A percentile compares a stretch with the other conserved stretches of the same genome.
phyloP scores from a whole-genome alignment of 2,888 invertebrate species.

The Hemistola chrysoprasaria region DNA sequence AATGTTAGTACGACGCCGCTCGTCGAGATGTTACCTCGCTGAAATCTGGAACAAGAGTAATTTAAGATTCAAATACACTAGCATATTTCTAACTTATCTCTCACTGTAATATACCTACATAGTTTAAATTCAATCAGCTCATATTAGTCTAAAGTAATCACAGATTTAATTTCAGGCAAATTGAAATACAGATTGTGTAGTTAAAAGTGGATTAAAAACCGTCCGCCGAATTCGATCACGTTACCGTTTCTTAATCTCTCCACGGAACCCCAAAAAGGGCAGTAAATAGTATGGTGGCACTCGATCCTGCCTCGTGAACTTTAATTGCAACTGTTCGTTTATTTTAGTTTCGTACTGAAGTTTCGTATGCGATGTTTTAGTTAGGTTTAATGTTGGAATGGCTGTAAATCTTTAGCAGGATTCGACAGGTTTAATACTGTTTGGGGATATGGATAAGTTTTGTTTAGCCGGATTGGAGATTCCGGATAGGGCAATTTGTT shows the following conservation, averaged over 20 bases:
- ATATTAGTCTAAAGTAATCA: not conserved
- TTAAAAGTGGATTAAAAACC: constrained; percentile 15
- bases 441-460: not conserved
- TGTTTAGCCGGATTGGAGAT: not conserved
- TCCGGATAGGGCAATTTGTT: no score
- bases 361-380: constrained; percentile 13
- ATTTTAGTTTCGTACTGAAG: constrained; percentile 39
- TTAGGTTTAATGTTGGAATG: not conserved
- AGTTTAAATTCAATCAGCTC: not conserved
- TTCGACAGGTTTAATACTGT: constrained; percentile 5
- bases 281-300: constrained; percentile 26
- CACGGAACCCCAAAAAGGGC: constrained; percentile 25
- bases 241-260: constrained; percentile 15
- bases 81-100: no score
- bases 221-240: constrained; percentile 12
- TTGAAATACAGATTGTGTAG: constrained; percentile 1
- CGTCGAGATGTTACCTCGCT: no score
- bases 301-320: constrained; percentile 38
- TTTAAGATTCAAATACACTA: no score
- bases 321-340: constrained; percentile 53
- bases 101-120: no score
- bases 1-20: no score
- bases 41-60: no score
- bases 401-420: constrained; percentile 4
- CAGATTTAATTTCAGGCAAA: constrained; percentile 6